These are phyloP conservation scores for Anas platyrhynchos DNA, from an alignment of 2,113 vertebrate genomes.

Conservation along the genomic window DNA sequence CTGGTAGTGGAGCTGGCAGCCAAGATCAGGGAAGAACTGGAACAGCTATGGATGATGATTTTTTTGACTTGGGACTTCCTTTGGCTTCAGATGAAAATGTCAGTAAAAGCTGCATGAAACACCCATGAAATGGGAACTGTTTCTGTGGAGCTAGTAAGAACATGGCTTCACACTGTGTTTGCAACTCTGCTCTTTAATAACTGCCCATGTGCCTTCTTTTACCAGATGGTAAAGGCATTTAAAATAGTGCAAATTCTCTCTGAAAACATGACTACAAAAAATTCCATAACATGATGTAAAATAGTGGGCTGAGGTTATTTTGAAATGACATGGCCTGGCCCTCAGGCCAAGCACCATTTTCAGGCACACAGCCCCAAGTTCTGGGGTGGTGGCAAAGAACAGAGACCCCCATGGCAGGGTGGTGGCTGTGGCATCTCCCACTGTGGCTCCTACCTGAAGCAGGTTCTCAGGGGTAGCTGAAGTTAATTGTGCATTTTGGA, in stretches of 20 bases:
- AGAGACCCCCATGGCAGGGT: rapidly evolving
- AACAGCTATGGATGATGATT: not conserved
- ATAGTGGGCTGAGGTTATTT: not conserved
- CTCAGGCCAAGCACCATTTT: not conserved
- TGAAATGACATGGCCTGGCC: not conserved
- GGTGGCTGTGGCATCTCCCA: rapidly evolving
- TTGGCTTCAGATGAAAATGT: not conserved
- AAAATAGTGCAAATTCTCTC: not conserved
- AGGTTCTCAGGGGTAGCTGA: rapidly evolving
- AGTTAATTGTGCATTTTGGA: not conserved
- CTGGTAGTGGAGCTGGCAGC: not conserved
- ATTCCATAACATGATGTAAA: not conserved
- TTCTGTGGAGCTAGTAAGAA: not conserved
- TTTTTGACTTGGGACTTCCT: not conserved
- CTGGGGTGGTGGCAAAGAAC: rapidly evolving
- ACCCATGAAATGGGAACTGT: not conserved
- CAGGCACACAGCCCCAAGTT: rapidly evolving
- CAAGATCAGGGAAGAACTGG: not conserved
- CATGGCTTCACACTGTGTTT: not conserved
- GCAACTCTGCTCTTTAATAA: not conserved
- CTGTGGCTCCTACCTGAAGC: not conserved
- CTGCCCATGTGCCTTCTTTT: not conserved
- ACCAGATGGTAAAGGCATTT: not conserved
- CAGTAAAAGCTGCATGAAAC: not conserved
- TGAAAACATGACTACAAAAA: not conserved